These are phyloP conservation scores for Anoplolepis gracilipes DNA, from an alignment of 1,140 invertebrate species.

Conservation along the genomic window DNA sequence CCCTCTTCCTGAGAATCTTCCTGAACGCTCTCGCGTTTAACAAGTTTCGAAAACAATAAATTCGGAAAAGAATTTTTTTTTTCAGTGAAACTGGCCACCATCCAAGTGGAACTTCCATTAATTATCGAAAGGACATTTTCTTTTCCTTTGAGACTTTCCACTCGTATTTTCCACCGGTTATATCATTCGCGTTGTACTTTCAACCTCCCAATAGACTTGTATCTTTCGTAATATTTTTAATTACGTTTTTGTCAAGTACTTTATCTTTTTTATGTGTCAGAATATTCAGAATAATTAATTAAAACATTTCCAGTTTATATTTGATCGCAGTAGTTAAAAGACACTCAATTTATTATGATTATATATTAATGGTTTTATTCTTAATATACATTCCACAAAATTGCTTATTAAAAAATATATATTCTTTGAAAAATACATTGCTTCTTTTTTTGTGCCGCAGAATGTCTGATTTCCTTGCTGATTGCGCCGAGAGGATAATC, in stretches of 20 bases:
- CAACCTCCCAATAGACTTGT: slow-evolving; percentile 55
- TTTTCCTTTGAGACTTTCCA: slow-evolving; percentile 43
- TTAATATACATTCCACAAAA: background rate
- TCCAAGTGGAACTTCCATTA: slow-evolving; percentile 81
- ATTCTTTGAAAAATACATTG: background rate
- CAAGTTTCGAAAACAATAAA: slow-evolving; percentile 74
- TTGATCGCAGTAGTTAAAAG: background rate
- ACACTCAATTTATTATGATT: background rate
- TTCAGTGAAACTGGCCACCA: slow-evolving; percentile 74
- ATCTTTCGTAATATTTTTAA: slow-evolving; percentile 41
- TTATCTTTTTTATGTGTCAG: background rate
- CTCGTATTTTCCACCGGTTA: background rate
- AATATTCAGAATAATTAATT: background rate
- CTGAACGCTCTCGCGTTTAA: slow-evolving; percentile 69
- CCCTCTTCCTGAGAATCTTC: slow-evolving; percentile 2
- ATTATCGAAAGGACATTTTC: slow-evolving; percentile 78
- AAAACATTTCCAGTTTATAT: background rate
- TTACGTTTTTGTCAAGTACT: slow-evolving; percentile 54
- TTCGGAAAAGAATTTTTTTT: slow-evolving; percentile 75
- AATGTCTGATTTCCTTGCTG: slow-evolving; percentile 97
- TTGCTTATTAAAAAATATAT: background rate
- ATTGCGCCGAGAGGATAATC: slow-evolving; percentile 99
- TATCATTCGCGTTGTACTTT: slow-evolving; percentile 41
- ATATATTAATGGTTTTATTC: background rate
- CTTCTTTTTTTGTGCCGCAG: slow-evolving; percentile 83